A percentile compares a stretch with the other conserved stretches of the same genome.
phyloP scores from a whole-genome alignment of 30 jellyfish, hydroid and myxozoan species.

The Nemopilema nomurai region DNA sequence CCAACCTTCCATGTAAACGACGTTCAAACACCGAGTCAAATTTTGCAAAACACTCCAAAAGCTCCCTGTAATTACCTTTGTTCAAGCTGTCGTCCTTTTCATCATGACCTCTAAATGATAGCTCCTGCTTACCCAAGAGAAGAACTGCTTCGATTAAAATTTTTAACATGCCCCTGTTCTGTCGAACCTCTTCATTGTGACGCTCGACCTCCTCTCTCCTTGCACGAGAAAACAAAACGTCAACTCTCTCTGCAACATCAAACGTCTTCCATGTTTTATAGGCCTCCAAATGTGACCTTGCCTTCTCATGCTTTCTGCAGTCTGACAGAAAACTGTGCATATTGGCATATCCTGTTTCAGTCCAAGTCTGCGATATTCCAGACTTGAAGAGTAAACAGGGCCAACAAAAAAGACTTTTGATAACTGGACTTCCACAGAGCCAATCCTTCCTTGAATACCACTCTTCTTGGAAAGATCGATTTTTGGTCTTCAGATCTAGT shows the following conservation, averaged over 20 bases:
- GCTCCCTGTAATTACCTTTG: constrained; percentile 37
- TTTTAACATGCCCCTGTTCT: not conserved
- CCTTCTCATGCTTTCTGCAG: constrained; percentile 53
- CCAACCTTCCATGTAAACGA: constrained; percentile 36
- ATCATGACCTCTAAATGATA: constrained; percentile 4
- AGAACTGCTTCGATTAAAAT: not conserved
- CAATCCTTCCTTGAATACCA: no score
- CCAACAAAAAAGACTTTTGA: constrained; percentile 42
- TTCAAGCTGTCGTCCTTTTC: constrained; percentile 6
- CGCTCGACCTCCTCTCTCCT: constrained; percentile 40
- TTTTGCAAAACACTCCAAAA: constrained; percentile 44
- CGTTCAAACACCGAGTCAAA: constrained; percentile 54
- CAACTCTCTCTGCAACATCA: constrained; percentile 8
- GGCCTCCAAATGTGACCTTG: constrained; percentile 28
- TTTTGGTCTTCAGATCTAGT: not conserved
- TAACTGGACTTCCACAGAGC: constrained; percentile 13
- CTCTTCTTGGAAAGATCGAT: constrained; percentile 19
- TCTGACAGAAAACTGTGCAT: constrained; percentile 39
- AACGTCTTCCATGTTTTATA: constrained; percentile 22
- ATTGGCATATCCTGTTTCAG: constrained; percentile 29
- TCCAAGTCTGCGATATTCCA: constrained; percentile 20
- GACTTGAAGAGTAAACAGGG: constrained; percentile 32
- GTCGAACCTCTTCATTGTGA: not conserved
- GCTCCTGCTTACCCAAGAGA: not conserved
- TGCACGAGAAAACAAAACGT: constrained; percentile 35